Percentiles rank a stretch among this genome's conserved stretches.
Conservation (phyloP, 2,797 vertebrate species). For the Delichon dasypus region DNA sequence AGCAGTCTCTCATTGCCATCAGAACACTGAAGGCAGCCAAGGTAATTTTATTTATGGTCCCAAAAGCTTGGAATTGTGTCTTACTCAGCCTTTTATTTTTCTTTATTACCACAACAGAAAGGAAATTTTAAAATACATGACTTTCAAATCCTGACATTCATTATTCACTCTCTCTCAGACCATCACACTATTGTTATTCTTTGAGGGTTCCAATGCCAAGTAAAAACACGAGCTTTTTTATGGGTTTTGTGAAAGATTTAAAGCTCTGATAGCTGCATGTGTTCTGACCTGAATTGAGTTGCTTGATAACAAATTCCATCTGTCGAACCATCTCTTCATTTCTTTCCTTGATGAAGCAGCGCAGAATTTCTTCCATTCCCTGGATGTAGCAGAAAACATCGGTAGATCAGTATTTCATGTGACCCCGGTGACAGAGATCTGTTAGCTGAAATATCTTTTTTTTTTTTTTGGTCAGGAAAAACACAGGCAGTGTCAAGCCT, state of each 20-base stretch:
- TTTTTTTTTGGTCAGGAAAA: not conserved
- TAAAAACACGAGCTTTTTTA: not conserved
- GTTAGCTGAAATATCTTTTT: not conserved
- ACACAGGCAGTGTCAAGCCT: not conserved
- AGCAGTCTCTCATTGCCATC: not conserved
- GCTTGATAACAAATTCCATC: slow-evolving; percentile 92
- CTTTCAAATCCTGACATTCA: not conserved
- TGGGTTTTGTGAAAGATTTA: not conserved
- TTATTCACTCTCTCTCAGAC: not conserved
- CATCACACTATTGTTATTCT: not conserved
- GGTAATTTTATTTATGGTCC: not conserved
- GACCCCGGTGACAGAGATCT: not conserved
- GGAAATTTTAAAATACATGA: not conserved
- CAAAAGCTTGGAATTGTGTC: not conserved
- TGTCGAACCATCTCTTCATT: slow-evolving; percentile 88
- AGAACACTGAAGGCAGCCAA: not conserved
- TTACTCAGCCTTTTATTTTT: not conserved
- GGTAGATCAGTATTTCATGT: not conserved
- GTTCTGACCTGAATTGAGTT: slow-evolving; percentile 89
- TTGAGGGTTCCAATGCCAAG: not conserved
- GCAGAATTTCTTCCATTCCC: slow-evolving; percentile 94
- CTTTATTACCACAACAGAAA: not conserved
- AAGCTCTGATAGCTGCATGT: slow-evolving; percentile 3
- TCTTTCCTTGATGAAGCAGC: slow-evolving; percentile 90
- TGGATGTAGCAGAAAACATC: slow-evolving; percentile 53